Evolutionary conservation across 2,888 invertebrate genomes (phyloP).

Genomic region (Mythimna ferrago): DNA sequence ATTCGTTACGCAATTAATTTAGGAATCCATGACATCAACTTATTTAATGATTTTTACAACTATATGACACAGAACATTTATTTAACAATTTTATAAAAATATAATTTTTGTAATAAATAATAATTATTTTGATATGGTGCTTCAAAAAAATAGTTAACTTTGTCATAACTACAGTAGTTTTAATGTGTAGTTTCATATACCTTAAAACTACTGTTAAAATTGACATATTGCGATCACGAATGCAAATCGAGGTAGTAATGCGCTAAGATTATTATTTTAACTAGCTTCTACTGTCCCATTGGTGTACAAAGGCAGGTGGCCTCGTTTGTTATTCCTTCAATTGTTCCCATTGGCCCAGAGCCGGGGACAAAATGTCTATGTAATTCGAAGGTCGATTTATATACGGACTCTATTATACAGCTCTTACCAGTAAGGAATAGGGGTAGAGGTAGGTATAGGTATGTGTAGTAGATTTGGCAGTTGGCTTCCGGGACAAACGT

Average conservation of each 20-base stretch:
- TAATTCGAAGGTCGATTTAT: neutral
- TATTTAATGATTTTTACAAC: constrained; percentile 34
- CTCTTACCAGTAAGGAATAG: neutral
- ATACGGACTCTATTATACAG: neutral
- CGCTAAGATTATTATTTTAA: neutral
- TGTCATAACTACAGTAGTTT: neutral
- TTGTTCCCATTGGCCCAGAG: too few species aligned
- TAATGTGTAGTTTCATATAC: too few species aligned
- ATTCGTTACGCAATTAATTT: constrained; percentile 52
- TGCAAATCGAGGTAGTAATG: neutral
- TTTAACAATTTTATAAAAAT: neutral
- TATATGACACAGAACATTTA: constrained; percentile 12
- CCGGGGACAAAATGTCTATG: too few species aligned
- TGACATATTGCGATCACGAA: neutral
- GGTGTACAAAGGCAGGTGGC: too few species aligned
- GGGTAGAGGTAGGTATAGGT: neutral
- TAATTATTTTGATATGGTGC: neutral
- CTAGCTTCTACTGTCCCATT: too few species aligned
- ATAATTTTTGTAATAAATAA: neutral
- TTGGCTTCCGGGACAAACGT: neutral
- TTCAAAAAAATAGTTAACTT: neutral
- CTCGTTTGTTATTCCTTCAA: too few species aligned
- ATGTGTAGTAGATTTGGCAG: neutral
- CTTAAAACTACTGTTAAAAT: neutral
- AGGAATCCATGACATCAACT: constrained; percentile 31